These are phyloP conservation scores for Coregonus sp. DNA, from an alignment of 2,797 vertebrate species.

Conservation along the genomic window DNA sequence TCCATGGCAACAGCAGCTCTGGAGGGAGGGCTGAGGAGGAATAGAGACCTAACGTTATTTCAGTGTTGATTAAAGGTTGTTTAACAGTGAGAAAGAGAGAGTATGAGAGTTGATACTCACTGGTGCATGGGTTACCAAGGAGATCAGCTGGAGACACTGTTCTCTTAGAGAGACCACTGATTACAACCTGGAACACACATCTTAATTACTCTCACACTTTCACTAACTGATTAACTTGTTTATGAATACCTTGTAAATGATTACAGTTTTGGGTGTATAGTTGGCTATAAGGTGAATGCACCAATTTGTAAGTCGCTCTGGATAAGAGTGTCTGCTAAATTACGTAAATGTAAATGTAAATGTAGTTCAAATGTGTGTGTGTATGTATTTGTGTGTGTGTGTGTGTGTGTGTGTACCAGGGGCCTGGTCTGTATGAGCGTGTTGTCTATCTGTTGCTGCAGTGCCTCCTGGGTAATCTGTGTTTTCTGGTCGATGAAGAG, in stretches of 20 bases:
- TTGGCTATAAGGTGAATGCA: too few relatives aligned
- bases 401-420: slow-evolving; percentile 20
- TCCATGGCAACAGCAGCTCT: slow-evolving; percentile 67
- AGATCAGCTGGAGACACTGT: slow-evolving; percentile 48
- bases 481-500: slow-evolving; percentile 70
- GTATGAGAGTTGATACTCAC: slow-evolving; percentile 58
- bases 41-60: not conserved
- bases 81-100: not conserved
- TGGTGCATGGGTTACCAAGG: slow-evolving; percentile 59
- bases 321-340: too few relatives aligned
- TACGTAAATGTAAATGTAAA: too few relatives aligned
- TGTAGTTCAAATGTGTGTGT: not conserved
- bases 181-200: slow-evolving; percentile 9
- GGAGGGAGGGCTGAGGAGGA: slow-evolving; percentile 2
- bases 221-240: not conserved
- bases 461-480: slow-evolving; percentile 62
- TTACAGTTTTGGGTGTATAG: not conserved
- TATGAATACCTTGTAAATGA: not conserved
- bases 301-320: too few relatives aligned
- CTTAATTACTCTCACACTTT: not conserved
- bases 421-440: slow-evolving; percentile 47
- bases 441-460: slow-evolving; percentile 55
- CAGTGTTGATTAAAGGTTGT: not conserved
- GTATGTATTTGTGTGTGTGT: not conserved
- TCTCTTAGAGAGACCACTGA: slow-evolving; percentile 22